phyloP scores from a whole-genome alignment of 2,113 vertebrate species.

The Scomber colias region DNA sequence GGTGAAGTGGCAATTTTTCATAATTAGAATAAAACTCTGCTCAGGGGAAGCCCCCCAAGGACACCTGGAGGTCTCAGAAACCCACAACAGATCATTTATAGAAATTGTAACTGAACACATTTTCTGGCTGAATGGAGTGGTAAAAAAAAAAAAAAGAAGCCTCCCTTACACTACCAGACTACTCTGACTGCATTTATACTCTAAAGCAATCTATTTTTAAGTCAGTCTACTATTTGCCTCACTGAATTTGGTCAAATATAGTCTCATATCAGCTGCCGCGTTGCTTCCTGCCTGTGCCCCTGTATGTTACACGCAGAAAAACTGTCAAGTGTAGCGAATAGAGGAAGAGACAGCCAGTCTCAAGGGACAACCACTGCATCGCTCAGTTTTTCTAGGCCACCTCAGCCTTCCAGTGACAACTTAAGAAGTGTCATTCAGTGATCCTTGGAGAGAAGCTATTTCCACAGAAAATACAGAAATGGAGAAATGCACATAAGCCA shows the following conservation, averaged over 20 bases:
- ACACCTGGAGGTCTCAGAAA: constrained; percentile 43
- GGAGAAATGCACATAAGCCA: background rate
- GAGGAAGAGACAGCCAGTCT: constrained; percentile 48
- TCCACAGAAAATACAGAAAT: constrained; percentile 23
- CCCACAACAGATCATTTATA: background rate
- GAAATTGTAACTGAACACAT: background rate
- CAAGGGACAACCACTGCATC: constrained; percentile 47
- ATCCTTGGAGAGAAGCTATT: constrained; percentile 56
- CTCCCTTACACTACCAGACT: background rate
- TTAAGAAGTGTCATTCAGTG: constrained; percentile 55
- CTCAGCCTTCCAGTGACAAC: constrained; percentile 65
- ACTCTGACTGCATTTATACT: background rate
- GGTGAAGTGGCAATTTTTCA: constrained; percentile 39
- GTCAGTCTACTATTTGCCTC: background rate
- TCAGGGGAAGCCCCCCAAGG: constrained; percentile 49
- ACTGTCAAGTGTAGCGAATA: constrained; percentile 50
- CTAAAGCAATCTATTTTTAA: background rate
- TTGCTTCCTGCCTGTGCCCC: constrained; percentile 8
- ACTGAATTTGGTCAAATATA: background rate
- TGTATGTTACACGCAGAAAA: constrained; percentile 30
- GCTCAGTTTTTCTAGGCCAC: constrained; percentile 74
- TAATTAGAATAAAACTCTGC: constrained; percentile 41
- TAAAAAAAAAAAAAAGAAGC: background rate
- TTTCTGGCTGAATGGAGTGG: background rate
- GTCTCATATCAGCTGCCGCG: background rate